Evolutionary conservation across 2,113 vertebrate genomes (phyloP).

Genomic region (Spermophilus dauricus): DNA sequence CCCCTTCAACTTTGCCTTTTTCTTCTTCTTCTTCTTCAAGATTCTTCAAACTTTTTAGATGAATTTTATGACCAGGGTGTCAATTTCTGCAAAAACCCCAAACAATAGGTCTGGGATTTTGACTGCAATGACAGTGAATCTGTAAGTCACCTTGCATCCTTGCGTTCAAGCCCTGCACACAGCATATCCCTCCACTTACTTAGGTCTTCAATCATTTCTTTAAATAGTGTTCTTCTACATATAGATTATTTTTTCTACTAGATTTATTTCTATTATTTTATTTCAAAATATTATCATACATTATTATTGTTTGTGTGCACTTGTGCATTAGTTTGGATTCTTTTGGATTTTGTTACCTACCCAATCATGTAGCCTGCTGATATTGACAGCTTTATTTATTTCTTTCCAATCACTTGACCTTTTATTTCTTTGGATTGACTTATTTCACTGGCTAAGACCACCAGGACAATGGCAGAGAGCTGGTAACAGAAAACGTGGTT

Average conservation of each 20-base stretch:
- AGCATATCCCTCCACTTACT: background rate
- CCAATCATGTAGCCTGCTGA: background rate
- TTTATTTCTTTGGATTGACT: background rate
- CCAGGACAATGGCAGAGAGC: no score
- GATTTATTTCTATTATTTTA: background rate
- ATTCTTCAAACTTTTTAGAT: background rate
- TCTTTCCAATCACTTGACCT: background rate
- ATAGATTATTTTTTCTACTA: background rate
- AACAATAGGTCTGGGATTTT: background rate
- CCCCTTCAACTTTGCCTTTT: no score
- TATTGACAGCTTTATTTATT: background rate
- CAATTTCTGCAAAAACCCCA: background rate
- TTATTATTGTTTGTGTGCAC: background rate
- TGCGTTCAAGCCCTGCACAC: background rate
- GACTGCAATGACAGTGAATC: background rate
- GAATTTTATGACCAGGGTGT: background rate
- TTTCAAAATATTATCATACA: background rate
- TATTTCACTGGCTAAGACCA: no score
- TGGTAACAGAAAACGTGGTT: no score
- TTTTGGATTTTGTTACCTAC: background rate
- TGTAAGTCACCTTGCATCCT: background rate
- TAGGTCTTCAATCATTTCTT: background rate
- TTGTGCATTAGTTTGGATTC: background rate
- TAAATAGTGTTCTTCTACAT: background rate
- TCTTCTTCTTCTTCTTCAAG: background rate